A percentile compares a stretch with the other conserved stretches of the same genome.
Conservation (phyloP, 2,113 vertebrate species). For the Orthochromis indermauri region DNA sequence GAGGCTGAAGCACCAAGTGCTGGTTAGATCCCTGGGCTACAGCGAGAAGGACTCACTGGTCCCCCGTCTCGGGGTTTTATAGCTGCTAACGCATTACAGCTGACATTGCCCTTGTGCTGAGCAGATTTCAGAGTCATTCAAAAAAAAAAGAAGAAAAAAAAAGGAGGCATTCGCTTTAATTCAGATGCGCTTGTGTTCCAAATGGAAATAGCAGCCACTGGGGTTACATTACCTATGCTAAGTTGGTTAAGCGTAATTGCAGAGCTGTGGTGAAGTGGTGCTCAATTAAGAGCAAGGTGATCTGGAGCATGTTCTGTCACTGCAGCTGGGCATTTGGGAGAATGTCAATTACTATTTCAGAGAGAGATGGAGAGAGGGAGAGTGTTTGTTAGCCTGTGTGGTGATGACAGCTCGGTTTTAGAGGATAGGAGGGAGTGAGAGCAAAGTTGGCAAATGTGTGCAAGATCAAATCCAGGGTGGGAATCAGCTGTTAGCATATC, state of each 20-base stretch:
- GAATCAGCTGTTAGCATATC: conserved; percentile 51
- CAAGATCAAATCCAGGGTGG: conserved; percentile 17
- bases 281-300: conserved; percentile 52
- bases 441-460: conserved; percentile 26
- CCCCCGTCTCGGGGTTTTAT: not conserved
- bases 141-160: rapidly evolving
- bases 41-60: conserved; percentile 11
- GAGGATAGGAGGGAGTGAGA: not conserved
- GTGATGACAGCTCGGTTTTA: conserved; percentile 24
- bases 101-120: conserved; percentile 26
- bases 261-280: conserved; percentile 41
- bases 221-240: conserved; percentile 37
- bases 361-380: not conserved
- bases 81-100: conserved; percentile 7
- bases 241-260: conserved; percentile 34
- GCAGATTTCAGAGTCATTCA: conserved; percentile 21
- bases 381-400: conserved; percentile 12
- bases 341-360: conserved; percentile 51
- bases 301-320: conserved; percentile 18
- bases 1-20: conserved; percentile 14
- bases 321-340: conserved; percentile 35
- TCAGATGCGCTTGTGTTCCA: not conserved
- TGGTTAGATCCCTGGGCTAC: conserved; percentile 16
- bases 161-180: not conserved
- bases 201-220: conserved; percentile 18